These are phyloP conservation scores for Drosophila planitibia DNA, from an alignment of 2,888 invertebrate genomes.

Conservation along the genomic window DNA sequence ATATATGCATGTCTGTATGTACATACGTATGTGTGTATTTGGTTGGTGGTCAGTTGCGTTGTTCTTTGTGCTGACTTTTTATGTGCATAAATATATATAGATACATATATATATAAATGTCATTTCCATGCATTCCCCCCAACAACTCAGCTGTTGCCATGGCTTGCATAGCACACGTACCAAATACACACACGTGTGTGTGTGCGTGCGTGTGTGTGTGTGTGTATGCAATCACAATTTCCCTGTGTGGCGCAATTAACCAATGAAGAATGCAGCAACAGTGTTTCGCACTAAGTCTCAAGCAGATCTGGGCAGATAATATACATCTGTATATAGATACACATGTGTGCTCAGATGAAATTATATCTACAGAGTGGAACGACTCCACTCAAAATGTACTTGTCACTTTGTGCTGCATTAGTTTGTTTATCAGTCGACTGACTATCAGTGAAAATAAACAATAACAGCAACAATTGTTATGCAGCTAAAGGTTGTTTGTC, in stretches of 20 bases:
- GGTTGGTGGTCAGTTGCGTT: constrained; percentile 32
- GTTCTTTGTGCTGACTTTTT: constrained; percentile 17
- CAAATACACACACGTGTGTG: not conserved
- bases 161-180: constrained; percentile 5
- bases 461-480: constrained; percentile 29
- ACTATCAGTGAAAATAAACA: constrained; percentile 36
- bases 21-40: not conserved
- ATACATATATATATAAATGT: constrained; percentile 27
- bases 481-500: constrained; percentile 33
- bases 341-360: constrained; percentile 5
- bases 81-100: constrained; percentile 5
- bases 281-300: constrained; percentile 58
- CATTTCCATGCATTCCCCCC: constrained; percentile 36
- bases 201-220: not conserved
- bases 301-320: constrained; percentile 18
- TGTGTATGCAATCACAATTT: constrained; percentile 37
- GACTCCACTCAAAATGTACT: constrained; percentile 34
- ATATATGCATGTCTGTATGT: not conserved
- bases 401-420: constrained; percentile 36
- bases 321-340: not conserved
- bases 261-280: constrained; percentile 54
- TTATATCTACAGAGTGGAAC: constrained; percentile 24
- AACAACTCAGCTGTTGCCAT: constrained; percentile 8
- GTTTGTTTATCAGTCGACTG: constrained; percentile 49
- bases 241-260: constrained; percentile 66